phyloP scores from a whole-genome alignment of 2,888 invertebrate genomes.

The Epicampocera succincta region DNA sequence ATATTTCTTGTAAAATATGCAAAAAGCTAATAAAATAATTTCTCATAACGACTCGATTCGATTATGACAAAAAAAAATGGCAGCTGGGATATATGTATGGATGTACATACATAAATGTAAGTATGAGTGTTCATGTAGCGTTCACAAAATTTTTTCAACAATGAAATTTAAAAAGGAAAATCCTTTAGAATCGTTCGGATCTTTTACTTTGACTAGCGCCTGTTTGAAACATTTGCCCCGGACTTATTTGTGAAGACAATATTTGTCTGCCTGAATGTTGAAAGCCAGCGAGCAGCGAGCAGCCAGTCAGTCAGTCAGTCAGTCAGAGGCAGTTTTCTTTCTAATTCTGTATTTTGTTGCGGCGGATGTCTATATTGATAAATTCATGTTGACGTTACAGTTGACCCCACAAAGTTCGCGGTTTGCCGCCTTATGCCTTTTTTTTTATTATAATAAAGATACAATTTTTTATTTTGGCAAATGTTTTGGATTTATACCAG shows the following conservation, averaged over 20 bases:
- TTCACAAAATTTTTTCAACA: slow-evolving; percentile 32
- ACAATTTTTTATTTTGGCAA: slow-evolving; percentile 65
- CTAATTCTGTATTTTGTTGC: slow-evolving; percentile 58
- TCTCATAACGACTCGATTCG: no score
- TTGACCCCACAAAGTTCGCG: slow-evolving; percentile 71
- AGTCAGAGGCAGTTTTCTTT: slow-evolving; percentile 50
- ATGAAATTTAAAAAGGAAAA: slow-evolving; percentile 43
- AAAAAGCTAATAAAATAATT: no score
- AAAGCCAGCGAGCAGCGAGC: slow-evolving; percentile 36
- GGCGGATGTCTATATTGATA: slow-evolving; percentile 77
- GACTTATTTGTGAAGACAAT: slow-evolving; percentile 60
- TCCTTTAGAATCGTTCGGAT: slow-evolving; percentile 19
- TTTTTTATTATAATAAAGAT: slow-evolving; percentile 40
- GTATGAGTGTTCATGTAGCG: neutral
- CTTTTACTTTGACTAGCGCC: slow-evolving; percentile 5
- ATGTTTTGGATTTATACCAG: slow-evolving; percentile 55
- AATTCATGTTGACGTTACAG: slow-evolving; percentile 72
- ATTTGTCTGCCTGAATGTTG: slow-evolving; percentile 37
- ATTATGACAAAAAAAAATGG: no score
- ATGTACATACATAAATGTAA: neutral
- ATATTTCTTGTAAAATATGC: no score
- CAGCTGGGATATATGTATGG: no score
- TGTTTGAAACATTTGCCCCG: slow-evolving; percentile 17
- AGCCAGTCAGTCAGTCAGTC: no score
- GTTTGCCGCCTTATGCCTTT: slow-evolving; percentile 69